Evolutionary conservation across 1,140 invertebrate genomes (phyloP).

Genomic region (Cyclina sinensis): DNA sequence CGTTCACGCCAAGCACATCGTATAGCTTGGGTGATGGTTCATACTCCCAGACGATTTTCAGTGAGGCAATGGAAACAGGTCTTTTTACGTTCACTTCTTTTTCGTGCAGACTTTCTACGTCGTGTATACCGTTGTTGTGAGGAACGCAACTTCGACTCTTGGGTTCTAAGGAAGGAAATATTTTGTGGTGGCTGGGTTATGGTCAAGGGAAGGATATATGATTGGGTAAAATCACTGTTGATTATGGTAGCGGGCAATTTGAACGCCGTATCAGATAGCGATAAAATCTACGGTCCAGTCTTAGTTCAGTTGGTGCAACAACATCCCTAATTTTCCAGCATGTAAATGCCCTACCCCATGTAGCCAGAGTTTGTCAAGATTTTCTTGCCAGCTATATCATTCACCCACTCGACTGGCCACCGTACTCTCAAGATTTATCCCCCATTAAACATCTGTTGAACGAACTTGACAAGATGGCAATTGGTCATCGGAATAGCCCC

Average conservation of each 20-base stretch:
- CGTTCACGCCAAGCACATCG: neutral
- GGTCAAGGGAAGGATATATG: neutral
- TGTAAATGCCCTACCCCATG: neutral
- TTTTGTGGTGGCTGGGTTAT: neutral
- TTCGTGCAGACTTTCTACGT: neutral
- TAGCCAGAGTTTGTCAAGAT: neutral
- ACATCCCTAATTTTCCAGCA: neutral
- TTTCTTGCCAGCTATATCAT: neutral
- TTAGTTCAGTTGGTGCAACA: neutral
- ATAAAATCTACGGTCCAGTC: neutral
- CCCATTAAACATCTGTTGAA: neutral
- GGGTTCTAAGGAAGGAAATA: neutral
- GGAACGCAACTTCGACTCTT: neutral
- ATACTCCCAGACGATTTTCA: constrained; percentile 19
- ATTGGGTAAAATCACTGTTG: neutral
- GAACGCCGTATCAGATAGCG: neutral
- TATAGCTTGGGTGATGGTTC: constrained; percentile 4
- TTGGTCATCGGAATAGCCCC: neutral
- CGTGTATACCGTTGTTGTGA: constrained; percentile 5
- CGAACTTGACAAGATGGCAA: constrained; percentile 7
- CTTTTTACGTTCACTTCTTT: neutral
- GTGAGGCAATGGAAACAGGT: constrained; percentile 15
- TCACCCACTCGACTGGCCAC: neutral
- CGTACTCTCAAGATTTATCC: neutral
- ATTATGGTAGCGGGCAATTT: neutral